phyloP scores from a whole-genome alignment of 2,888 invertebrate species.

The Calameuta pallipes region DNA sequence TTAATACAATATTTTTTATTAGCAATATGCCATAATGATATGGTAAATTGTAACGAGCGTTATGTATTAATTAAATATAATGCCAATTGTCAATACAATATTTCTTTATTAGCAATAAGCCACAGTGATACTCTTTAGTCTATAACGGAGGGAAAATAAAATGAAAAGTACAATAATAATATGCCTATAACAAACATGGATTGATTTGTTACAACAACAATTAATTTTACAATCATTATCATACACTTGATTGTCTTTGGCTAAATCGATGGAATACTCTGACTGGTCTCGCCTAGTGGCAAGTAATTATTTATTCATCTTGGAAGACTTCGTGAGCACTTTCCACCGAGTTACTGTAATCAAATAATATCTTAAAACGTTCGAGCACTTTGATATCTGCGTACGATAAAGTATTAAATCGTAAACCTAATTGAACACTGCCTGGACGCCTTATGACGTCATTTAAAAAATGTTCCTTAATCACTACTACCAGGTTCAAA shows the following conservation, averaged over 20 bases:
- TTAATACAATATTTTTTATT: background rate
- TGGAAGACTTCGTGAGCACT: background rate
- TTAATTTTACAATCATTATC: background rate
- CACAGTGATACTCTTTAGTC: background rate
- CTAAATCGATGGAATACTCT: background rate
- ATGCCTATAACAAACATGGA: background rate
- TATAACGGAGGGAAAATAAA: background rate
- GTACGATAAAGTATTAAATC: background rate
- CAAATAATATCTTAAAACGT: background rate
- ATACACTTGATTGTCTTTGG: background rate
- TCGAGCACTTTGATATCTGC: background rate
- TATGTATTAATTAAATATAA: background rate
- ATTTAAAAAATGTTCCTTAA: background rate
- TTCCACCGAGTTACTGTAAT: background rate
- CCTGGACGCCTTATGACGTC: background rate
- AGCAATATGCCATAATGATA: background rate
- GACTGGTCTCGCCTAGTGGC: background rate
- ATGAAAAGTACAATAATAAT: background rate
- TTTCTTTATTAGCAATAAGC: background rate
- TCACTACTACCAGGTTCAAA: background rate
- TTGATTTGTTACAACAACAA: background rate
- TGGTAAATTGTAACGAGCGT: too few species aligned
- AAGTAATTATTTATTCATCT: background rate
- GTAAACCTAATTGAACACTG: background rate
- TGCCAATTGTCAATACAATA: background rate